Conservation (phyloP, 2,888 invertebrate species). For the Periphyllus acericola region DNA sequence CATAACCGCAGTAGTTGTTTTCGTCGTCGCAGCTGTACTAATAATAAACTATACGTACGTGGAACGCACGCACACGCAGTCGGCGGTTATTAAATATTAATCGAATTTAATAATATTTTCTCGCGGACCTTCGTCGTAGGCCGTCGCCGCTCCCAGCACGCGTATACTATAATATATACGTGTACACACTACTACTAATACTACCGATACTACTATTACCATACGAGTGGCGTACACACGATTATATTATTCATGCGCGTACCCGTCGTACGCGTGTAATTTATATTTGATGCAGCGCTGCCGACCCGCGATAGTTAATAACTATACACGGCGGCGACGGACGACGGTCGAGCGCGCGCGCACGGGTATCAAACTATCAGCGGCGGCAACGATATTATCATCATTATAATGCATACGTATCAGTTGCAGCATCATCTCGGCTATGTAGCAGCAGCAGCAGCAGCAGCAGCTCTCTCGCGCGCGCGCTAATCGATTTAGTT, state of each 20-base stretch:
- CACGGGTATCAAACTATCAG: background rate
- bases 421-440: background rate
- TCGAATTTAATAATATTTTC: constrained; percentile 53
- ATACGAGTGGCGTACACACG: background rate
- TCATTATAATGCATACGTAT: constrained; percentile 7
- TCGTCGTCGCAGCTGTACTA: background rate
- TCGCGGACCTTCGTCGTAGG: constrained; percentile 8
- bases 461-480: constrained; percentile 18
- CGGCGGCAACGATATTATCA: background rate
- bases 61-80: background rate
- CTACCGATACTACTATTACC: too few relatives aligned
- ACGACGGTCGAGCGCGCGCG: background rate
- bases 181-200: background rate
- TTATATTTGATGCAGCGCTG: constrained; percentile 22
- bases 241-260: background rate
- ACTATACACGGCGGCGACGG: background rate
- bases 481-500: constrained; percentile 44
- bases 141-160: constrained; percentile 4
- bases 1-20: constrained; percentile 32
- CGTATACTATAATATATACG: background rate
- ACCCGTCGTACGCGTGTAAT: constrained; percentile 28
- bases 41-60: background rate
- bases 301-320: background rate
- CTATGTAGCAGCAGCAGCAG: background rate
- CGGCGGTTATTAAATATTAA: constrained; percentile 51